Conservation (phyloP, 2,888 invertebrate genomes). For the Cantharis flavilabris region DNA sequence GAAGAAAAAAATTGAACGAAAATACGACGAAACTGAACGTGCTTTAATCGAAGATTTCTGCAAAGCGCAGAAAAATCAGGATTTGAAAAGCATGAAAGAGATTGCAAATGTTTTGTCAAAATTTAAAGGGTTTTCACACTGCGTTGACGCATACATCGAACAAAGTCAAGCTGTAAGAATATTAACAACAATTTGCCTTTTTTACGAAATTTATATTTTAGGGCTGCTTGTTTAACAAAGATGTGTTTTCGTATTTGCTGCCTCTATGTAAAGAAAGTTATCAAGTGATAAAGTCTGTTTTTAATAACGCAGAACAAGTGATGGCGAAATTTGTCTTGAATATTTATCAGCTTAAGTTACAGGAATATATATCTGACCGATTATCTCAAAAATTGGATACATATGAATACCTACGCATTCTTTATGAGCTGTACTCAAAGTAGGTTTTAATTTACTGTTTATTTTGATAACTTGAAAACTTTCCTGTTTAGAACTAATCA, state of each 20-base stretch:
- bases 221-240: slow-evolving; percentile 84
- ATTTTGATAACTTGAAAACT: not conserved
- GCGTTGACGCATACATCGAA: slow-evolving; percentile 96
- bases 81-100: slow-evolving; percentile 88
- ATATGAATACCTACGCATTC: slow-evolving; percentile 85
- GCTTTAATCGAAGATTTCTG: slow-evolving; percentile 94
- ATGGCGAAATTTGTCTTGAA: slow-evolving; percentile 98
- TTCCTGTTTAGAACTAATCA: slow-evolving; percentile 68
- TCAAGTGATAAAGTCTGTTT: slow-evolving; percentile 84
- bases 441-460: slow-evolving; percentile 49
- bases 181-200: not conserved
- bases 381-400: slow-evolving; percentile 80
- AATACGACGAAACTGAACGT: slow-evolving; percentile 88
- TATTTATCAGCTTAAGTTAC: slow-evolving; percentile 88
- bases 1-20: slow-evolving; percentile 82
- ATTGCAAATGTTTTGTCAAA: slow-evolving; percentile 90
- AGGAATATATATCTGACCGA: slow-evolving; percentile 83
- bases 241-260: slow-evolving; percentile 88
- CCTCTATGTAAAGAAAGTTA: slow-evolving; percentile 89
- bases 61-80: slow-evolving; percentile 82
- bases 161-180: slow-evolving; percentile 85
- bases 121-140: slow-evolving; percentile 95
- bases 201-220: slow-evolving; percentile 52
- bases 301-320: slow-evolving; percentile 93
- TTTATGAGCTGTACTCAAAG: slow-evolving; percentile 90